Conservation (phyloP, 2,113 vertebrate species). For the Mesembrinibis cayennensis region DNA sequence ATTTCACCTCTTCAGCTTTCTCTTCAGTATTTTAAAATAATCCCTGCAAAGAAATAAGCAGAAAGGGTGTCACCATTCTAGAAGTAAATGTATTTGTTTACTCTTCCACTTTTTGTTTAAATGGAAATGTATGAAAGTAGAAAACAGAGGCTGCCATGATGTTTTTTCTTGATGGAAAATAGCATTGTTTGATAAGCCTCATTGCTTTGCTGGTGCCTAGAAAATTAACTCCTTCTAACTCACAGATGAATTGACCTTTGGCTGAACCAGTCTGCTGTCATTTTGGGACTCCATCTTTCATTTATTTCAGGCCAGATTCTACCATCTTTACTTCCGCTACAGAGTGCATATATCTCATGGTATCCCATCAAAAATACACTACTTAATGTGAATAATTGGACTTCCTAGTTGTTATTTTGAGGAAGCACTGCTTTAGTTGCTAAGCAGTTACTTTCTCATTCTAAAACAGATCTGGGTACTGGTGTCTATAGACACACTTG, state of each 20-base stretch:
- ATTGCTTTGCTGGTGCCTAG: conserved; percentile 38
- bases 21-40: neutral
- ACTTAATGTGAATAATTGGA: neutral
- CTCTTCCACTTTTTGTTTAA: neutral
- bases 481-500: neutral
- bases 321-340: neutral
- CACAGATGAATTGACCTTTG: conserved; percentile 53
- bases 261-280: conserved; percentile 45
- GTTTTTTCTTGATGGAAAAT: conserved; percentile 18
- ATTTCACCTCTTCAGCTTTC: neutral
- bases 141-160: conserved; percentile 18
- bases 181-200: conserved; percentile 42
- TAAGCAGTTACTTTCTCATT: neutral
- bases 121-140: neutral
- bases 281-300: conserved; percentile 7
- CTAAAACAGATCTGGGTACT: neutral
- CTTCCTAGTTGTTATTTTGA: conserved; percentile 3
- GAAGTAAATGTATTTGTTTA: neutral
- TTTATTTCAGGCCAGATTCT: conserved; percentile 23
- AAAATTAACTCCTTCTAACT: conserved; percentile 53
- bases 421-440: neutral
- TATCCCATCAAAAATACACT: neutral
- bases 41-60: neutral
- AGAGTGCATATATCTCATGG: neutral
- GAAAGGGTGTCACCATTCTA: neutral